phyloP scores from a whole-genome alignment of 2,113 vertebrate species.

The Ceyx cyanopectus region DNA sequence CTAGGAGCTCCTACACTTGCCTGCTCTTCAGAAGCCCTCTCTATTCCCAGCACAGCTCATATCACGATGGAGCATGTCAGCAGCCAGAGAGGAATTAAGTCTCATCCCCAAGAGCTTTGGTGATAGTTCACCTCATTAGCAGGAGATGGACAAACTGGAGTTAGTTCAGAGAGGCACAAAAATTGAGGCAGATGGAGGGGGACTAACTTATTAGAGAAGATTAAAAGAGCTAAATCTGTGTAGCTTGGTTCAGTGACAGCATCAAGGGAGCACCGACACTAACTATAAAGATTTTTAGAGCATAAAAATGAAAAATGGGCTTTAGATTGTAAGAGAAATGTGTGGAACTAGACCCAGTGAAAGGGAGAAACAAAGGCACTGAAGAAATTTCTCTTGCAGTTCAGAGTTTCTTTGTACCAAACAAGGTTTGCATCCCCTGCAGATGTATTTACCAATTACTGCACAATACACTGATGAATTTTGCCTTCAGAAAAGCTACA shows the following conservation, averaged over 20 bases:
- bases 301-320: not conserved
- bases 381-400: not conserved
- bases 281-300: not conserved
- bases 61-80: accelerated
- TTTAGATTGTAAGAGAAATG: not conserved
- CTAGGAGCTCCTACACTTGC: not conserved
- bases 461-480: not conserved
- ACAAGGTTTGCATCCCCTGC: not conserved
- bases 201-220: not conserved
- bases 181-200: not conserved
- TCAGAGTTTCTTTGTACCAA: not conserved
- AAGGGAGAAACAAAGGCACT: not conserved
- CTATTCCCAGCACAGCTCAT: not conserved
- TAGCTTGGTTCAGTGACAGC: not conserved
- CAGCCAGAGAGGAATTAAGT: not conserved
- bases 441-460: not conserved
- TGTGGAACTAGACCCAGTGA: not conserved
- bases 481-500: not conserved
- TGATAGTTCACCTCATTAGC: not conserved
- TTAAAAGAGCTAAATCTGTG: not conserved
- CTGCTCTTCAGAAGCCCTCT: not conserved
- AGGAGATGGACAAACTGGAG: not conserved
- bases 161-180: not conserved
- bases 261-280: not conserved
- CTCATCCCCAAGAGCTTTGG: not conserved